Percentiles rank a stretch among this genome's conserved stretches.
Evolutionary conservation across 2,113 vertebrate genomes (phyloP).

Genomic region (Cyanoderma ruficeps): DNA sequence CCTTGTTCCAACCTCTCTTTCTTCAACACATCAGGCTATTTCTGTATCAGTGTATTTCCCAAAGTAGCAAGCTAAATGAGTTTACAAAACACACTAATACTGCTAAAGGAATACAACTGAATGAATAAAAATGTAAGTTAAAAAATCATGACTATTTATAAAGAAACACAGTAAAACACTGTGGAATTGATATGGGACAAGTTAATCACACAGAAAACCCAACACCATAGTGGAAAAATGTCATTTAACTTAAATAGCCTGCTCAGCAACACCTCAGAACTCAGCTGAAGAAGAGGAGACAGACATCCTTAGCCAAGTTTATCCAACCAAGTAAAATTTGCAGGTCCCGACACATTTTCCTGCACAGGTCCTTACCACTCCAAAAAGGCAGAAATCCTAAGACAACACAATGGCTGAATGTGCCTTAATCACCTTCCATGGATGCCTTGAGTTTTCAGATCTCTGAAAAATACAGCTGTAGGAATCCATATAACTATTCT

Average conservation of each 20-base stretch:
- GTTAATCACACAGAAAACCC: background rate
- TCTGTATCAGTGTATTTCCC: background rate
- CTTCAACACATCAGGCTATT: background rate
- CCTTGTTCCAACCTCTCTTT: background rate
- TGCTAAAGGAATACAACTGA: background rate
- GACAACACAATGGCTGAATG: background rate
- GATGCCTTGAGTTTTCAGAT: background rate
- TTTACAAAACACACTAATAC: background rate
- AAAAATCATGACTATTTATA: background rate
- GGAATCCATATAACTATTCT: background rate
- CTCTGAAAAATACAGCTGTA: background rate
- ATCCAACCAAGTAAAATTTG: background rate
- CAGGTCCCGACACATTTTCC: background rate
- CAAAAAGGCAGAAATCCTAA: background rate
- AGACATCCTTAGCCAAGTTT: background rate
- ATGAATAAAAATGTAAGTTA: background rate
- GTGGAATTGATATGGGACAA: background rate
- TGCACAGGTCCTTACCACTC: background rate
- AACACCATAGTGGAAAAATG: background rate
- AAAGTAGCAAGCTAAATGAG: background rate
- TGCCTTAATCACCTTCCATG: background rate
- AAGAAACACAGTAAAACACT: background rate
- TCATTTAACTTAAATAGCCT: background rate
- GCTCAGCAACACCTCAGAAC: background rate
- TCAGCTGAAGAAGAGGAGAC: background rate